Conservation (phyloP, 2,888 invertebrate species). For the Drosophila sordidula region DNA sequence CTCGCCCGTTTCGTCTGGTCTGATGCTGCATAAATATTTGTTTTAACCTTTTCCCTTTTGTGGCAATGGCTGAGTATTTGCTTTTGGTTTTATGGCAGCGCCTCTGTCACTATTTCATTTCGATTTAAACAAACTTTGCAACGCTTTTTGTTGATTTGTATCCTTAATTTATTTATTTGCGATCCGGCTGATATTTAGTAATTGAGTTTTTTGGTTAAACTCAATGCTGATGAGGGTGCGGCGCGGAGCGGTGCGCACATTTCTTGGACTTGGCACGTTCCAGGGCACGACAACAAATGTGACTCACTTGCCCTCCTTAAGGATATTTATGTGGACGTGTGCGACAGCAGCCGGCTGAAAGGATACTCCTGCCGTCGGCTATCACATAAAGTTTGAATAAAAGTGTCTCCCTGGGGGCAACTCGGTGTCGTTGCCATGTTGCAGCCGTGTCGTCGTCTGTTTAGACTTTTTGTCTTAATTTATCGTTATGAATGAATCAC, state of each 20-base stretch:
- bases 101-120: slow-evolving; percentile 75
- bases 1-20: slow-evolving; percentile 8
- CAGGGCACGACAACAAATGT: slow-evolving; percentile 44
- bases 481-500: slow-evolving; percentile 79
- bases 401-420: slow-evolving; percentile 65
- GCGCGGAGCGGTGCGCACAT: slow-evolving; percentile 10
- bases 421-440: slow-evolving; percentile 41
- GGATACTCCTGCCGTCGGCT: slow-evolving; percentile 35
- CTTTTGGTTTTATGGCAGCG: slow-evolving; percentile 70
- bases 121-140: slow-evolving; percentile 74
- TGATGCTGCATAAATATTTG: slow-evolving; percentile 75
- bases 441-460: slow-evolving; percentile 40
- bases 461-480: slow-evolving; percentile 69
- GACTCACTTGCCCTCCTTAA: slow-evolving; percentile 55
- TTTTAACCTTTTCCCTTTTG: slow-evolving; percentile 72
- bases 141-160: slow-evolving; percentile 67
- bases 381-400: slow-evolving; percentile 63
- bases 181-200: slow-evolving; percentile 73
- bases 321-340: slow-evolving; percentile 64
- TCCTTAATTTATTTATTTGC: slow-evolving; percentile 79
- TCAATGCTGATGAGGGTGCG: slow-evolving; percentile 43
- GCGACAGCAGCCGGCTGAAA: slow-evolving; percentile 32
- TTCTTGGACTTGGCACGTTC: slow-evolving; percentile 52
- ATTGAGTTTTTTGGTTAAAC: slow-evolving; percentile 69
- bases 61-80: slow-evolving; percentile 67